Evolutionary conservation across 1,140 invertebrate species (phyloP).

Genomic region (Caenorhabditis inopinata): DNA sequence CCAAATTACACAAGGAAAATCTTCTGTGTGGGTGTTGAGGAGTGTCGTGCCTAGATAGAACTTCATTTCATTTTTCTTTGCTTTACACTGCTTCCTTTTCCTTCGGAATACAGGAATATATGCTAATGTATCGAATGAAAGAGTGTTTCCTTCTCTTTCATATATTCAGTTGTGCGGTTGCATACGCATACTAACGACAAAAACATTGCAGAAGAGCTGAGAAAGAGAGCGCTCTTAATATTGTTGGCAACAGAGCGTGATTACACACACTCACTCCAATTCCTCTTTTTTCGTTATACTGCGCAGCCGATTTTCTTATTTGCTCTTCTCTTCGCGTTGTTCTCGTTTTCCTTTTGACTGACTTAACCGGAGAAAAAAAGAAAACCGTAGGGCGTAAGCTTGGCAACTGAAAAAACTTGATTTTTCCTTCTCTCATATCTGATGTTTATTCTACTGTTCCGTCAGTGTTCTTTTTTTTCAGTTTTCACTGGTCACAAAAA

Average conservation of each 20-base stretch:
- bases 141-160: neutral
- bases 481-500: neutral
- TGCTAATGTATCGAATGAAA: neutral
- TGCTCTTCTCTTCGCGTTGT: neutral
- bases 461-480: neutral
- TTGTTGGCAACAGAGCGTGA: neutral
- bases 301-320: neutral
- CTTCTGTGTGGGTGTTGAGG: neutral
- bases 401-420: slow-evolving; percentile 6
- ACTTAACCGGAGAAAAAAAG: neutral
- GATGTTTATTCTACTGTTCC: slow-evolving; percentile 9
- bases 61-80: slow-evolving; percentile 14
- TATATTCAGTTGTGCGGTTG: neutral
- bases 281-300: neutral
- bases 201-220: neutral
- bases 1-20: slow-evolving; percentile 4
- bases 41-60: neutral
- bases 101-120: neutral
- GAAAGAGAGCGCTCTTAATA: too few relatives aligned
- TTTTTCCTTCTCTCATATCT: slow-evolving; percentile 1
- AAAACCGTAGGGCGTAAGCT: neutral
- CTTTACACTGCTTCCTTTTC: neutral
- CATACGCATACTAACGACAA: neutral
- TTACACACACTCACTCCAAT: neutral
- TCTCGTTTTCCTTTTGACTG: neutral